A percentile compares a stretch with the other conserved stretches of the same genome.
These are phyloP conservation scores for Tolmerus cingulatus DNA, from an alignment of 2,888 invertebrate species.

Conservation along the genomic window DNA sequence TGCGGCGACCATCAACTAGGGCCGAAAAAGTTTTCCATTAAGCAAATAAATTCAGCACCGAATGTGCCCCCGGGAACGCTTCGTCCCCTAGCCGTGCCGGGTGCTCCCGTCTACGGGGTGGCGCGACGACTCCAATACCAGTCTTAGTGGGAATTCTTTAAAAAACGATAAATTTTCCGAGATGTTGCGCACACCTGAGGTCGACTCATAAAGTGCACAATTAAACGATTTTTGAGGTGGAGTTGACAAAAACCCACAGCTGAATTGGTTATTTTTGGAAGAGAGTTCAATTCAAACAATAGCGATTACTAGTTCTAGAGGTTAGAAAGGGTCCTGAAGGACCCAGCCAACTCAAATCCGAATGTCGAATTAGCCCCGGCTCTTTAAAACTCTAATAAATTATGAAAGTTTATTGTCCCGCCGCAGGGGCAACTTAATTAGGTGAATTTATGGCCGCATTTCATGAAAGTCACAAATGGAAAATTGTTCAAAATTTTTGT, in stretches of 20 bases:
- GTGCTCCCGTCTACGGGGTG: not conserved
- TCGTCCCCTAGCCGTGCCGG: not conserved
- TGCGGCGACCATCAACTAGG: constrained; percentile 3
- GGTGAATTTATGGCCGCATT: not conserved
- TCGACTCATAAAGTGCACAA: constrained; percentile 13
- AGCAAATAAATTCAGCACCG: constrained; percentile 5
- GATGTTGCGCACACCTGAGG: constrained; percentile 11
- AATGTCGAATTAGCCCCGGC: not conserved
- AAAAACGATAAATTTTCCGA: constrained; percentile 21
- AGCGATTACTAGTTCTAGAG: not conserved
- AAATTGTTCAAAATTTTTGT: not conserved
- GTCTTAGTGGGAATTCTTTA: constrained; percentile 14
- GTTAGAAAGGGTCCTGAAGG: not conserved
- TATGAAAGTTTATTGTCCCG: constrained; percentile 8
- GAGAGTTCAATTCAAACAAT: not conserved
- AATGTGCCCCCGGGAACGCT: not conserved
- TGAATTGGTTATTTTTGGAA: not conserved
- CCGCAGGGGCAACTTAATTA: not conserved
- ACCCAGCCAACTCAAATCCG: not conserved
- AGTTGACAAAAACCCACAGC: not conserved
- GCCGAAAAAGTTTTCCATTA: constrained; percentile 13
- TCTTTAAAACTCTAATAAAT: constrained; percentile 14
- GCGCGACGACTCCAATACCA: not conserved
- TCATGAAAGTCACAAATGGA: not conserved
- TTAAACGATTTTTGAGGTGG: constrained; percentile 11